A percentile compares a stretch with the other conserved stretches of the same genome.
Conservation (phyloP, 1,140 invertebrate species). For the Neodiprion lecontei region DNA sequence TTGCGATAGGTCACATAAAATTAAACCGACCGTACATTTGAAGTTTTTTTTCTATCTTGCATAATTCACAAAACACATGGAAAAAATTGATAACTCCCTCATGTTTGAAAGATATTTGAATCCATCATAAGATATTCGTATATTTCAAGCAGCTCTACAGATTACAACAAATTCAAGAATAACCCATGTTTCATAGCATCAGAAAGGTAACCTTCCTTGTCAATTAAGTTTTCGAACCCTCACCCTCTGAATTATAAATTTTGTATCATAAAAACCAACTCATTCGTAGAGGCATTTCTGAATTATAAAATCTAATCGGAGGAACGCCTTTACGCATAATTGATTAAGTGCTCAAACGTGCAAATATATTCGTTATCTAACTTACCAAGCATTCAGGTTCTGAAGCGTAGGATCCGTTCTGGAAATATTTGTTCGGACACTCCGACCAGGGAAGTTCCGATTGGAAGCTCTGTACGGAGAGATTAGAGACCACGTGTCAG, state of each 20-base stretch:
- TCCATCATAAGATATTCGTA: background rate
- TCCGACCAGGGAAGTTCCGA: conserved; percentile 89
- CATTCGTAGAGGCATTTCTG: too few relatives aligned
- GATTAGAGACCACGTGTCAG: background rate
- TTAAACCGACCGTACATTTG: background rate
- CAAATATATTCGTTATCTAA: conserved; percentile 24
- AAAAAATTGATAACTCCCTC: background rate
- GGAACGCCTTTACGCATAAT: too few relatives aligned
- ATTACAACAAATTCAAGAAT: background rate
- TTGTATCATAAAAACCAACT: too few relatives aligned
- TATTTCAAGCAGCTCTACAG: background rate
- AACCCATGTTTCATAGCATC: background rate
- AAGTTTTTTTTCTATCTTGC: background rate
- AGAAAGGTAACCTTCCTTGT: background rate
- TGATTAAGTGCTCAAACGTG: background rate
- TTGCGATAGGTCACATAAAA: background rate
- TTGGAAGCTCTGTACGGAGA: conserved; percentile 78
- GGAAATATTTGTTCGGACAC: conserved; percentile 83
- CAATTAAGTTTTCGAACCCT: background rate
- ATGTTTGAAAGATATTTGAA: background rate
- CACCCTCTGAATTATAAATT: too few relatives aligned
- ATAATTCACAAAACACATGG: background rate
- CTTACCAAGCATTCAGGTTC: conserved; percentile 87
- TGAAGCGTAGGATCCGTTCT: conserved; percentile 78
- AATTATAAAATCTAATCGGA: too few relatives aligned